Percentiles rank a stretch among this genome's conserved stretches.
phyloP scores from a whole-genome alignment of 1,140 invertebrate species.

The Pseudoatta argentina region DNA sequence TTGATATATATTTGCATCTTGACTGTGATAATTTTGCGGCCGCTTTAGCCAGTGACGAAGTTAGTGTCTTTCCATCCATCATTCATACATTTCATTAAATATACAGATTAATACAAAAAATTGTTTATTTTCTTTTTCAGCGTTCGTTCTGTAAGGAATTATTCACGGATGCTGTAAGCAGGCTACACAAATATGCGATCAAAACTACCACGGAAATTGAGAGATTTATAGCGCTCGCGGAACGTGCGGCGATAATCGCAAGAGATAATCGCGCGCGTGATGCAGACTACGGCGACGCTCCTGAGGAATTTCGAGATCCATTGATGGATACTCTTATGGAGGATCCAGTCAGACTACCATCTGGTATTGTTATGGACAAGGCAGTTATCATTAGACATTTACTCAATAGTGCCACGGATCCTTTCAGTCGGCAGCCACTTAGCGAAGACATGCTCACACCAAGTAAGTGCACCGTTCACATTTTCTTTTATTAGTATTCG shows the following conservation, averaged over 20 bases:
- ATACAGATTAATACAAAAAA: slow-evolving; percentile 7
- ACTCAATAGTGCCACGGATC: slow-evolving; percentile 98
- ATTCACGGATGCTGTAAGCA: slow-evolving; percentile 95
- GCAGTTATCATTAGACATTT: slow-evolving; percentile 97
- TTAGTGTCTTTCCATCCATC: slow-evolving; percentile 79
- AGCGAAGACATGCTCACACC: slow-evolving; percentile 95
- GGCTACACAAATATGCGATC: slow-evolving; percentile 93
- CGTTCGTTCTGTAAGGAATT: slow-evolving; percentile 97
- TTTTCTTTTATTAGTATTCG: background rate
- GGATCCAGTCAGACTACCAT: slow-evolving; percentile 97
- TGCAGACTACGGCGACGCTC: slow-evolving; percentile 97
- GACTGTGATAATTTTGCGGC: slow-evolving; percentile 96
- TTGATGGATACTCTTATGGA: slow-evolving; percentile 99
- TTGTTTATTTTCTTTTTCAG: slow-evolving; percentile 86
- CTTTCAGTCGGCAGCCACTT: slow-evolving; percentile 97
- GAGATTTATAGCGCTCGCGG: slow-evolving; percentile 92
- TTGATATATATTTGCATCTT: slow-evolving; percentile 98
- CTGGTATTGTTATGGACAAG: slow-evolving; percentile 98
- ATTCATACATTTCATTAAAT: background rate
- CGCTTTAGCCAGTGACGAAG: slow-evolving; percentile 96
- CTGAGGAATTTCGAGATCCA: slow-evolving; percentile 98
- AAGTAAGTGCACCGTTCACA: slow-evolving; percentile 86
- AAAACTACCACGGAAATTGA: slow-evolving; percentile 94
- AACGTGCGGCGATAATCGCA: slow-evolving; percentile 92
- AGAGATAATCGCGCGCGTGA: slow-evolving; percentile 94